These are phyloP conservation scores for Raja brachyura DNA, from an alignment of 2,113 vertebrate species.

Conservation along the genomic window DNA sequence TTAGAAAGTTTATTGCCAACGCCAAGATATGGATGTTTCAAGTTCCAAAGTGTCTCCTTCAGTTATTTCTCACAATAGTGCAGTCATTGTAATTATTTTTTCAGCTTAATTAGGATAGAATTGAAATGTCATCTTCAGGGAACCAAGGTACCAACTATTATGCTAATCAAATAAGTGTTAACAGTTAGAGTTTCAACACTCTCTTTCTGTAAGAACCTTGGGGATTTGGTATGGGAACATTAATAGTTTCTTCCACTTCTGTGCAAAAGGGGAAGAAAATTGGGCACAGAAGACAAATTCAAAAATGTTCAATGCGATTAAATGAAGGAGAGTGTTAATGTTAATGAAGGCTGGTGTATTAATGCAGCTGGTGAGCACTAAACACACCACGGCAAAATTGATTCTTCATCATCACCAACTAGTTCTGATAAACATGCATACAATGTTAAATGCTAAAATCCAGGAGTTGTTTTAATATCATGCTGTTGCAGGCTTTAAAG, in stretches of 20 bases:
- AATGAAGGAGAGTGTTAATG: neutral
- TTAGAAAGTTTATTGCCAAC: neutral
- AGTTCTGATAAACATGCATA: no score
- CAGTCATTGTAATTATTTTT: neutral
- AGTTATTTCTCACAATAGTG: neutral
- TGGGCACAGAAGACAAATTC: neutral
- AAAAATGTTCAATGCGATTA: neutral
- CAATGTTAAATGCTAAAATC: no score
- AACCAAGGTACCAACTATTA: neutral
- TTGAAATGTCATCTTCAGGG: neutral
- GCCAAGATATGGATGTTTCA: neutral
- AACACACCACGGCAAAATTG: no score
- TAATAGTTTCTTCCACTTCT: neutral
- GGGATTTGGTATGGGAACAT: neutral
- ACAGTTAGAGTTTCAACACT: neutral
- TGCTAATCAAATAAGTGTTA: slow-evolving; percentile 7
- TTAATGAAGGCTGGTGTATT: neutral
- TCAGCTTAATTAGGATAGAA: neutral
- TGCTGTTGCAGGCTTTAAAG: no score
- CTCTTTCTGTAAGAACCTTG: neutral
- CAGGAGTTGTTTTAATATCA: no score
- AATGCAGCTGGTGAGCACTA: neutral
- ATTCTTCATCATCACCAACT: no score
- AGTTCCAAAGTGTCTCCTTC: neutral
- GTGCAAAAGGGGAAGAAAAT: neutral